Conservation (phyloP, 2,797 vertebrate genomes). For the Oreonectes daqikongensis region DNA sequence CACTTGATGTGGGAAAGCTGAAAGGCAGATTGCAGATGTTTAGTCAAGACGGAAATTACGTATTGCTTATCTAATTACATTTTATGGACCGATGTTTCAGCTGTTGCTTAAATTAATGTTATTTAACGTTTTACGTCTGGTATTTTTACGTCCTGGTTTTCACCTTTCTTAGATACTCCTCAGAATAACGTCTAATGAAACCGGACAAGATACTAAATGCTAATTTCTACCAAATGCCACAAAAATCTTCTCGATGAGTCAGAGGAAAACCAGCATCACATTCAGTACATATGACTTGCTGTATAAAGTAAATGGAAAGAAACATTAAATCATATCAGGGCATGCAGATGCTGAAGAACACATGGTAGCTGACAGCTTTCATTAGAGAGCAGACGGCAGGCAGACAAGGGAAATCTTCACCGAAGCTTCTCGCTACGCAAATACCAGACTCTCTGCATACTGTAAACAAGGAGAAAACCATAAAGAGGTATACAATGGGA, state of each 20-base stretch:
- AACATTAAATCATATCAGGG: conserved; percentile 53
- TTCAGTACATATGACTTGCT: conserved; percentile 37
- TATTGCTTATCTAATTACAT: too few relatives aligned
- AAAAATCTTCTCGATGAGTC: conserved; percentile 36
- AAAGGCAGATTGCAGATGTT: conserved; percentile 20
- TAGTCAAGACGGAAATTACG: too few relatives aligned
- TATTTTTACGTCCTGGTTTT: neutral
- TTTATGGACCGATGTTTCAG: too few relatives aligned
- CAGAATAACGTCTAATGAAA: conserved; percentile 30
- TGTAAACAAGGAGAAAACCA: conserved; percentile 18
- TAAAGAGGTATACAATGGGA: conserved; percentile 19
- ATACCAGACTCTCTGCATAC: conserved; percentile 16
- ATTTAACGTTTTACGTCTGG: neutral
- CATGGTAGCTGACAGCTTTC: conserved; percentile 37
- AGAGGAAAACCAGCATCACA: conserved; percentile 41
- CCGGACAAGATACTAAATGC: conserved; percentile 38
- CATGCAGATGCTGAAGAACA: conserved; percentile 22
- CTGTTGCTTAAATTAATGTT: neutral
- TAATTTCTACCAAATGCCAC: conserved; percentile 23
- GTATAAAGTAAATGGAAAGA: conserved; percentile 61
- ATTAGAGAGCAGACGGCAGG: conserved; percentile 42
- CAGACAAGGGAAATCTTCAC: conserved; percentile 10
- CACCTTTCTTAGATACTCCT: conserved; percentile 11
- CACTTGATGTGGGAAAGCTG: conserved; percentile 43
- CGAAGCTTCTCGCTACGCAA: conserved; percentile 11